These are phyloP conservation scores for Rhinophrynus dorsalis DNA, from an alignment of 2,797 vertebrate genomes.

Conservation along the genomic window DNA sequence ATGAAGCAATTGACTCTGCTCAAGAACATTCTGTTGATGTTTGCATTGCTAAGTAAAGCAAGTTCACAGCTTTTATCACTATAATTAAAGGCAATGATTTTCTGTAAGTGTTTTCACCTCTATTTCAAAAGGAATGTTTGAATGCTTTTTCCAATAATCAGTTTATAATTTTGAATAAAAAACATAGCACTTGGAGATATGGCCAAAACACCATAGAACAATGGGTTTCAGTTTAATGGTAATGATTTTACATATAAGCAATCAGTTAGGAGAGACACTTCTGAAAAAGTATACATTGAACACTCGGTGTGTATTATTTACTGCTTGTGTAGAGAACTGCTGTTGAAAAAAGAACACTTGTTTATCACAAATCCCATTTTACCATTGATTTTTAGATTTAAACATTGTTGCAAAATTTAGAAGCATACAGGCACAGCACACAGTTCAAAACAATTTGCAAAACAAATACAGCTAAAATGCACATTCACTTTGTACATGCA, in stretches of 20 bases:
- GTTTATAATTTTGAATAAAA: conserved; percentile 5
- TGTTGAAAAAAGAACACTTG: too few relatives aligned
- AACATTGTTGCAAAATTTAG: too few relatives aligned
- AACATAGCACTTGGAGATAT: not conserved
- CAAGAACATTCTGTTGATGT: conserved; percentile 42
- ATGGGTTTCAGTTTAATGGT: not conserved
- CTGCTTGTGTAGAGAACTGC: too few relatives aligned
- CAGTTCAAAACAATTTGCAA: too few relatives aligned
- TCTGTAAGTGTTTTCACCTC: conserved; percentile 40
- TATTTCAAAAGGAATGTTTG: conserved; percentile 24
- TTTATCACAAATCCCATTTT: too few relatives aligned
- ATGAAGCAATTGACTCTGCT: conserved; percentile 42
- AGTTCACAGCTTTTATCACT: conserved; percentile 44
- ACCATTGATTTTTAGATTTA: too few relatives aligned
- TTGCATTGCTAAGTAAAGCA: conserved; percentile 43
- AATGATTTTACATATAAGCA: not conserved
- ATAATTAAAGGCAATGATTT: conserved; percentile 46
- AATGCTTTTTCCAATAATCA: conserved; percentile 1
- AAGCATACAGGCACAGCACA: too few relatives aligned
- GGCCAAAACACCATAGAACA: not conserved
- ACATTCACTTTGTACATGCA: too few relatives aligned
- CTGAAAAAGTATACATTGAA: not conserved
- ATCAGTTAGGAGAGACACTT: not conserved
- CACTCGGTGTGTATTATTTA: not conserved
- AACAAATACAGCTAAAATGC: too few relatives aligned